Conservation (phyloP, 2,888 invertebrate species). For the Apodemia zela region DNA sequence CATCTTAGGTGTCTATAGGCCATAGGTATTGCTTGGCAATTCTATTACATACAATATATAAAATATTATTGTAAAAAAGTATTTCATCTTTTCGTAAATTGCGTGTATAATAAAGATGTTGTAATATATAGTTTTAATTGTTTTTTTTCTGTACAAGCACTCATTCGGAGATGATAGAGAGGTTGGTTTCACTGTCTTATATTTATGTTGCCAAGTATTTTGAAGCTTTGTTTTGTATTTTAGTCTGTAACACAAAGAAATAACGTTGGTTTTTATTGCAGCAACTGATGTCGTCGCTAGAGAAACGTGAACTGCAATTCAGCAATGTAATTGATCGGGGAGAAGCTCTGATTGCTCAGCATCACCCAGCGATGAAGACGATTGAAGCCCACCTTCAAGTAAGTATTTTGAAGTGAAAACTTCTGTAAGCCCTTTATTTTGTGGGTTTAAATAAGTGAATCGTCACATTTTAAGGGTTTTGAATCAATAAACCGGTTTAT, state of each 20-base stretch:
- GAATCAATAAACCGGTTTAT: too few relatives aligned
- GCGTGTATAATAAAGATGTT: not conserved
- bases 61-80: too few relatives aligned
- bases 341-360: slow-evolving; percentile 94
- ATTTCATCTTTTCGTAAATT: too few relatives aligned
- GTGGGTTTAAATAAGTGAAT: too few relatives aligned
- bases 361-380: slow-evolving; percentile 97
- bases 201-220: slow-evolving; percentile 38
- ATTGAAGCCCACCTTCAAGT: slow-evolving; percentile 90
- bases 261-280: slow-evolving; percentile 52
- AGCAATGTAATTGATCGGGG: slow-evolving; percentile 97
- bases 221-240: slow-evolving; percentile 38
- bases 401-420: slow-evolving; percentile 12
- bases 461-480: too few relatives aligned
- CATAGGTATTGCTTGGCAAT: too few relatives aligned
- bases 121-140: slow-evolving; percentile 37
- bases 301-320: slow-evolving; percentile 97
- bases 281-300: slow-evolving; percentile 97
- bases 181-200: slow-evolving; percentile 66
- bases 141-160: slow-evolving; percentile 74
- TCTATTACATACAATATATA: too few relatives aligned
- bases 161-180: slow-evolving; percentile 81
- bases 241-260: not conserved
- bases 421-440: too few relatives aligned
- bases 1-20: too few relatives aligned